Evolutionary conservation across 2,888 invertebrate genomes (phyloP).

Genomic region (Drosophila prolongata): DNA sequence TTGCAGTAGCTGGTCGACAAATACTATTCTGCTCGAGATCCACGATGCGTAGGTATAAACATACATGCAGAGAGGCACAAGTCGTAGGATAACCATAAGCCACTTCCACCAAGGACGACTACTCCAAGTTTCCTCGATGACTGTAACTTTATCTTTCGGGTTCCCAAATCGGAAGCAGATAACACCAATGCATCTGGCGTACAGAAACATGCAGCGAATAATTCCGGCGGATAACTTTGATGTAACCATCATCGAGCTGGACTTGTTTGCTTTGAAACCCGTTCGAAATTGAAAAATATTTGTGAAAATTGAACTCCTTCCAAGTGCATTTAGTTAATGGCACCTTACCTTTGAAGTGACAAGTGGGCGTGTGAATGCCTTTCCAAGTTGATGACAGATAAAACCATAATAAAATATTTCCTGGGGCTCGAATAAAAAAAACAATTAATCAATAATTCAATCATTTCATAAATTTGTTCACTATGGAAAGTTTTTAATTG

Average conservation of each 20-base stretch:
- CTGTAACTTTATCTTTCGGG: not conserved
- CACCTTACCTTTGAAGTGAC: not conserved
- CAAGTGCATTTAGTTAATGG: not conserved
- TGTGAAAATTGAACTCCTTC: not conserved
- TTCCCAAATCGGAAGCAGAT: not conserved
- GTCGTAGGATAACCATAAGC: not conserved
- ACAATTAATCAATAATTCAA: too few relatives aligned
- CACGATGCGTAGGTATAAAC: not conserved
- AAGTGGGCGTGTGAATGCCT: not conserved
- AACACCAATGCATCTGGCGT: not conserved
- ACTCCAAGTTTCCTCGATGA: not conserved
- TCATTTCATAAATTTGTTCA: too few relatives aligned
- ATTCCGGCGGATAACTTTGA: not conserved
- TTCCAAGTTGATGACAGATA: not conserved
- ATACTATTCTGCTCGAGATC: not conserved
- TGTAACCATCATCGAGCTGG: not conserved
- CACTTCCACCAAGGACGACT: not conserved
- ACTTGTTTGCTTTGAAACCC: not conserved
- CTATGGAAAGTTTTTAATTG: too few relatives aligned
- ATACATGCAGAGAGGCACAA: not conserved
- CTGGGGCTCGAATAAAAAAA: too few relatives aligned
- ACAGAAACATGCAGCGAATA: not conserved
- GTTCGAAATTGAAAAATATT: not conserved
- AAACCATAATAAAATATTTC: not conserved
- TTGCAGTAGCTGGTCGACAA: not conserved